Percentiles rank a stretch among this genome's conserved stretches.
Conservation (phyloP, 1,140 invertebrate genomes). For the Acromyrmex charruanus region DNA sequence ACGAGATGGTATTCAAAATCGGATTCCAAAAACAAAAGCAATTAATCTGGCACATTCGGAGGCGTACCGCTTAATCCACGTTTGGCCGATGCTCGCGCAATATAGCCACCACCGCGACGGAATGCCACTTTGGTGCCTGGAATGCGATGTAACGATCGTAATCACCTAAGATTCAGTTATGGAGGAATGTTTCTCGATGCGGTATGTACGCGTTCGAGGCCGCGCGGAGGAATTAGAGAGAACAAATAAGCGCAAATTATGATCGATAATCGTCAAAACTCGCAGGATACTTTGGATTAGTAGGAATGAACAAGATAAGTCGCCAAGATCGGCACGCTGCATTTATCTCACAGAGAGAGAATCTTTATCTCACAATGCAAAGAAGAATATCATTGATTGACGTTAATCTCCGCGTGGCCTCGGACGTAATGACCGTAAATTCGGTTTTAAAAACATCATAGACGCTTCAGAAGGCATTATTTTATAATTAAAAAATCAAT, state of each 20-base stretch:
- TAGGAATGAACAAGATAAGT: not conserved
- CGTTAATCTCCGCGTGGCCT: slow-evolving; percentile 20
- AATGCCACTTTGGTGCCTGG: slow-evolving; percentile 82
- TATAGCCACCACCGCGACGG: slow-evolving; percentile 77
- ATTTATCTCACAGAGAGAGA: not conserved
- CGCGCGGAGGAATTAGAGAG: slow-evolving; percentile 62
- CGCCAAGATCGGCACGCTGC: not conserved
- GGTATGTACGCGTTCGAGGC: slow-evolving; percentile 69
- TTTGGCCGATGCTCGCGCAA: slow-evolving; percentile 80
- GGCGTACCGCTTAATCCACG: slow-evolving; percentile 77
- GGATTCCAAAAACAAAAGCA: slow-evolving; percentile 74
- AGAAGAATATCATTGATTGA: not conserved
- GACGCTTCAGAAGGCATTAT: slow-evolving; percentile 43
- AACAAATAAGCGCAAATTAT: slow-evolving; percentile 63
- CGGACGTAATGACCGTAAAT: not conserved
- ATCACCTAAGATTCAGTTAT: slow-evolving; percentile 78
- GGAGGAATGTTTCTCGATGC: slow-evolving; percentile 76
- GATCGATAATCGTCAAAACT: slow-evolving; percentile 45
- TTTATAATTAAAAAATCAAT: not conserved
- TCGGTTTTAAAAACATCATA: slow-evolving; percentile 38
- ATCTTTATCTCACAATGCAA: not conserved
- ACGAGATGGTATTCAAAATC: slow-evolving; percentile 61
- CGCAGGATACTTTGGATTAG: not conserved
- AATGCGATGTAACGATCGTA: slow-evolving; percentile 82
- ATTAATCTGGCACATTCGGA: slow-evolving; percentile 76